phyloP scores from a whole-genome alignment of 1,140 invertebrate species.

The Diorhabda sublineata region DNA sequence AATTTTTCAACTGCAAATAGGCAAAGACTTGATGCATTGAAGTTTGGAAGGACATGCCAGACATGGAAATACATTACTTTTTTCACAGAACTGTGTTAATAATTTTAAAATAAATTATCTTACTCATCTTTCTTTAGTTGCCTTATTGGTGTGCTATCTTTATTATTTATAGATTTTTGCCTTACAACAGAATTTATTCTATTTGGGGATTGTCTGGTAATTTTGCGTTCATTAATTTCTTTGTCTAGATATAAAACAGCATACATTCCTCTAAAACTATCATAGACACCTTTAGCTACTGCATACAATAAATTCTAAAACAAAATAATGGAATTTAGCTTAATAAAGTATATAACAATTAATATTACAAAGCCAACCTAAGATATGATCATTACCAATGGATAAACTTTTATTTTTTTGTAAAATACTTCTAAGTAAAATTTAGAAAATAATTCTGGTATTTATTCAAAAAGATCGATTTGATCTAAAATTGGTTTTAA shows the following conservation, averaged over 20 bases:
- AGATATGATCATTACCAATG: too few species aligned
- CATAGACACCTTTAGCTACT: slow-evolving; percentile 60
- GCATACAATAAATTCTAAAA: slow-evolving; percentile 52
- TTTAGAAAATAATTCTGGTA: too few species aligned
- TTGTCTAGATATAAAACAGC: slow-evolving; percentile 69
- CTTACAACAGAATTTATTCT: slow-evolving; percentile 47
- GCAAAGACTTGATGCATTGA: too few species aligned
- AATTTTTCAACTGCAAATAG: neutral
- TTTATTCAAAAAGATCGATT: too few species aligned
- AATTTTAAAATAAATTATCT: slow-evolving; percentile 11
- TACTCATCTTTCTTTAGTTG: slow-evolving; percentile 33
- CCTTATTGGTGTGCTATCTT: slow-evolving; percentile 24
- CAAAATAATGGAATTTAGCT: neutral
- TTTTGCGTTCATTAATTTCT: slow-evolving; percentile 60
- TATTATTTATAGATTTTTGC: slow-evolving; percentile 30
- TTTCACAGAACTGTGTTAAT: neutral
- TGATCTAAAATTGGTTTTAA: too few species aligned
- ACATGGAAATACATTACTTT: neutral
- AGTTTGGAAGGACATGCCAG: neutral
- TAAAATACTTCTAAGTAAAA: too few species aligned
- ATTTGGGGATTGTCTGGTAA: slow-evolving; percentile 51
- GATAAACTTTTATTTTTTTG: too few species aligned
- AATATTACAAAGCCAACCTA: too few species aligned
- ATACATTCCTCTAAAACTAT: slow-evolving; percentile 65
- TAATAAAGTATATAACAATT: too few species aligned